These are phyloP conservation scores for Amphiprion percula DNA, from an alignment of 2,113 vertebrate genomes.

Conservation along the genomic window DNA sequence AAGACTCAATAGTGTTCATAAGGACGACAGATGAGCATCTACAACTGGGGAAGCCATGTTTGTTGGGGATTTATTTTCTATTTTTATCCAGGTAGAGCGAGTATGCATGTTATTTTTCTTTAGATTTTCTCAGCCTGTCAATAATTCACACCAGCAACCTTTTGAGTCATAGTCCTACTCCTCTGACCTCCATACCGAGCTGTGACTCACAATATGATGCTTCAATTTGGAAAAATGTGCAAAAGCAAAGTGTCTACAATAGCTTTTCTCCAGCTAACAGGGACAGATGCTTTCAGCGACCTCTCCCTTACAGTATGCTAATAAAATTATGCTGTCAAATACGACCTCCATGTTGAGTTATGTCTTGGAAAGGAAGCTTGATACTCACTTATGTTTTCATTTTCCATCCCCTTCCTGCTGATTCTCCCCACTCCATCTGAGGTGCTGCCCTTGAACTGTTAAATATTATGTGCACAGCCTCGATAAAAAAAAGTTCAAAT, in stretches of 20 bases:
- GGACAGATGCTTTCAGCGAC: slow-evolving; percentile 29
- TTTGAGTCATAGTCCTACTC: slow-evolving; percentile 61
- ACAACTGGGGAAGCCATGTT: slow-evolving; percentile 4
- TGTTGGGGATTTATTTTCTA: slow-evolving; percentile 36
- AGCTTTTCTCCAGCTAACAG: background rate
- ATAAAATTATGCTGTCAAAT: slow-evolving; percentile 1
- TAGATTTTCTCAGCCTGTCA: slow-evolving; percentile 52
- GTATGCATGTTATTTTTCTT: slow-evolving; percentile 48
- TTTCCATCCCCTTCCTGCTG: slow-evolving; percentile 8
- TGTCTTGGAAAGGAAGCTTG: background rate
- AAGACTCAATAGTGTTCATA: slow-evolving; percentile 1
- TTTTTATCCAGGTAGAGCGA: slow-evolving; percentile 38
- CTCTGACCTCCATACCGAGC: slow-evolving; percentile 58
- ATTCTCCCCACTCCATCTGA: slow-evolving; percentile 19
- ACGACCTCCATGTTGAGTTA: background rate
- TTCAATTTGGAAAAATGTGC: slow-evolving; percentile 35
- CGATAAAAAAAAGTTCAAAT: slow-evolving; percentile 5
- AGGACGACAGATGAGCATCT: slow-evolving; percentile 7
- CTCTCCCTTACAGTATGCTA: background rate
- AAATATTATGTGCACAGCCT: slow-evolving; percentile 42
- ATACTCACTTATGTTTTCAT: slow-evolving; percentile 7
- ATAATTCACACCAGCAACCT: slow-evolving; percentile 64
- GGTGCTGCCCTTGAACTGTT: slow-evolving; percentile 51
- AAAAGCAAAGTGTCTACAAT: background rate
- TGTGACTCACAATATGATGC: slow-evolving; percentile 55